These are phyloP conservation scores for Papilio protenor DNA, from an alignment of 2,888 invertebrate species.

Conservation along the genomic window DNA sequence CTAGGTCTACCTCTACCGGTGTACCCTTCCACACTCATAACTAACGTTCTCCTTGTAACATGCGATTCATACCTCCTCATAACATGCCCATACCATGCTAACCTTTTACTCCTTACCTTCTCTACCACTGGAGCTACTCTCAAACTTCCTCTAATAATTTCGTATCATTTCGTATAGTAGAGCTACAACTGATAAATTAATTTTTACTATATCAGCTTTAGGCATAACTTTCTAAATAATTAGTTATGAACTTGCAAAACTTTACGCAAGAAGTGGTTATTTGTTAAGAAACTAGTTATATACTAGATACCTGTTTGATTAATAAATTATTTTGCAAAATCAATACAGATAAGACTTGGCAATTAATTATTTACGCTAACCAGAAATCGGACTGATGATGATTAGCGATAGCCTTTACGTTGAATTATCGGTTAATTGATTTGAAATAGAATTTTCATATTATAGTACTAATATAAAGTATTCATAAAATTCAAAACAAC, in stretches of 20 bases:
- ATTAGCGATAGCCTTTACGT: background rate
- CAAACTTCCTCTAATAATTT: no score
- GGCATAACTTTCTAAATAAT: conserved; percentile 1
- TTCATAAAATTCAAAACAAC: no score
- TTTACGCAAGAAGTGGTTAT: conserved; percentile 6
- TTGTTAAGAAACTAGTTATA: background rate
- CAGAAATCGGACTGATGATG: background rate
- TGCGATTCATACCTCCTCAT: no score
- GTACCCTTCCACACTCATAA: no score
- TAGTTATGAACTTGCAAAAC: background rate
- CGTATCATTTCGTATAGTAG: no score
- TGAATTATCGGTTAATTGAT: conserved; percentile 4
- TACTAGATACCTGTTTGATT: conserved; percentile 1
- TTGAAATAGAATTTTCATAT: background rate
- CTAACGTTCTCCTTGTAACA: no score
- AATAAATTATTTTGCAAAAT: conserved; percentile 19
- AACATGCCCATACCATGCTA: no score
- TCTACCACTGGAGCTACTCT: no score
- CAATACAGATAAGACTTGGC: conserved; percentile 7
- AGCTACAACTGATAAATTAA: no score
- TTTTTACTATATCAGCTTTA: no score
- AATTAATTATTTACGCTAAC: background rate
- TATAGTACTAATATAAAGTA: background rate
- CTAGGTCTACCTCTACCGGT: no score
- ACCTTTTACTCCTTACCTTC: no score